A percentile compares a stretch with the other conserved stretches of the same genome.
These are phyloP conservation scores for Rhaphigaster nebulosa DNA, from an alignment of 2,888 invertebrate genomes.

Conservation along the genomic window DNA sequence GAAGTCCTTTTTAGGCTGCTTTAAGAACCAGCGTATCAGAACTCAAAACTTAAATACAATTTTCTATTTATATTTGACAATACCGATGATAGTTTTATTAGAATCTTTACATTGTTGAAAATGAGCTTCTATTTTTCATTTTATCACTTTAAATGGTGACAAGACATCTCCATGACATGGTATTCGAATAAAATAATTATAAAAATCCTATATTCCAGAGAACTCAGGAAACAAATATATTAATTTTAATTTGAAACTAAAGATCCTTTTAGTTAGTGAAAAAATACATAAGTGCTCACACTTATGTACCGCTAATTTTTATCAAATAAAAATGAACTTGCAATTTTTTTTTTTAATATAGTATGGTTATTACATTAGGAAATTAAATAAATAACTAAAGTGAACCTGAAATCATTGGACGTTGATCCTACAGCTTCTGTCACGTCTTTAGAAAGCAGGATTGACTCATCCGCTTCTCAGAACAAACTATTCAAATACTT, in stretches of 20 bases:
- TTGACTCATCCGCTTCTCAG: conserved; percentile 1
- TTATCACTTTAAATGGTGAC: not conserved
- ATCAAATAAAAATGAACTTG: not conserved
- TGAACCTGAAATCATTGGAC: not conserved
- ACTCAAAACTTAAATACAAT: not conserved
- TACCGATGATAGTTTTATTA: not conserved
- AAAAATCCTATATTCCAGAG: too few relatives aligned
- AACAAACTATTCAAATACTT: not conserved
- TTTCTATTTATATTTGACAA: not conserved
- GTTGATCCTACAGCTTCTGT: not conserved
- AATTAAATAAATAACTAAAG: not conserved
- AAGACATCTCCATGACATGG: not conserved
- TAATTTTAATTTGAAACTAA: too few relatives aligned
- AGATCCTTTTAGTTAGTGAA: too few relatives aligned
- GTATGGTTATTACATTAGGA: not conserved
- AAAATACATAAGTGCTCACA: too few relatives aligned
- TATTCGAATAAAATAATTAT: too few relatives aligned
- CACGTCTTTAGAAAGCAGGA: conserved; percentile 23
- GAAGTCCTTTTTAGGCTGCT: not conserved
- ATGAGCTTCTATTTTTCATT: not conserved
- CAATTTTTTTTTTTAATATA: not conserved
- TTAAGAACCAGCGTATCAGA: not conserved
- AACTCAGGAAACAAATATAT: too few relatives aligned
- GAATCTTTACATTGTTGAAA: not conserved
- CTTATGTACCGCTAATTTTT: not conserved